phyloP scores from a whole-genome alignment of 2,113 vertebrate genomes.

The Neolamprologus longior region DNA sequence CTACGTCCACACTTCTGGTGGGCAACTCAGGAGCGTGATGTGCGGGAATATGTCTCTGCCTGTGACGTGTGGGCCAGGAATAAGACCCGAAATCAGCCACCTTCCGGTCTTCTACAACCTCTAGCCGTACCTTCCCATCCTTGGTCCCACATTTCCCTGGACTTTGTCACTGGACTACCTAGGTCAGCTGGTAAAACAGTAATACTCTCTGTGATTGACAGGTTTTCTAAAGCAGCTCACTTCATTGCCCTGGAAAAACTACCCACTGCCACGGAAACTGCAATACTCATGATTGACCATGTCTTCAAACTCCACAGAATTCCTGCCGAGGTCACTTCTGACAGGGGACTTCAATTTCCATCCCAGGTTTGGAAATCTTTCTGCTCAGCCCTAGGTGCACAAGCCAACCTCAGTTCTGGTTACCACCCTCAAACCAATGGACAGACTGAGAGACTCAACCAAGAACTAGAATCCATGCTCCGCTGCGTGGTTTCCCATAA shows the following conservation, averaged over 20 bases:
- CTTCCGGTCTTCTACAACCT: too few relatives aligned
- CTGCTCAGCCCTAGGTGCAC: too few relatives aligned
- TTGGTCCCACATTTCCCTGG: rapidly evolving
- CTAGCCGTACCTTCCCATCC: rapidly evolving
- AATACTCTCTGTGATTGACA: too few relatives aligned
- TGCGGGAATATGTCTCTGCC: too few relatives aligned
- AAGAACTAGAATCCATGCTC: rapidly evolving
- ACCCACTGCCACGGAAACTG: neutral
- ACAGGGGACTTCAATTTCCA: rapidly evolving
- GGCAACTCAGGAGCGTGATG: rapidly evolving
- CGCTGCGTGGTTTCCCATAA: too few relatives aligned
- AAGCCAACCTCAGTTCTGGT: too few relatives aligned
- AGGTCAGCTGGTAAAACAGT: too few relatives aligned
- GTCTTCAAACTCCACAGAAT: rapidly evolving
- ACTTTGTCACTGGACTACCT: rapidly evolving
- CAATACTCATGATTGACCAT: rapidly evolving
- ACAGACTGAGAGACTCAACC: too few relatives aligned
- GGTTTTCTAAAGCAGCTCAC: too few relatives aligned
- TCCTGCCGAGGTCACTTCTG: rapidly evolving
- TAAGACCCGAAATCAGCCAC: rapidly evolving
- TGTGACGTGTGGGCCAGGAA: rapidly evolving
- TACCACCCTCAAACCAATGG: too few relatives aligned
- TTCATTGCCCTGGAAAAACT: too few relatives aligned
- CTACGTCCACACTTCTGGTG: rapidly evolving
- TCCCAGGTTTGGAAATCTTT: too few relatives aligned